Conservation (phyloP, 2,888 invertebrate genomes). For the Esperia sulphurella region DNA sequence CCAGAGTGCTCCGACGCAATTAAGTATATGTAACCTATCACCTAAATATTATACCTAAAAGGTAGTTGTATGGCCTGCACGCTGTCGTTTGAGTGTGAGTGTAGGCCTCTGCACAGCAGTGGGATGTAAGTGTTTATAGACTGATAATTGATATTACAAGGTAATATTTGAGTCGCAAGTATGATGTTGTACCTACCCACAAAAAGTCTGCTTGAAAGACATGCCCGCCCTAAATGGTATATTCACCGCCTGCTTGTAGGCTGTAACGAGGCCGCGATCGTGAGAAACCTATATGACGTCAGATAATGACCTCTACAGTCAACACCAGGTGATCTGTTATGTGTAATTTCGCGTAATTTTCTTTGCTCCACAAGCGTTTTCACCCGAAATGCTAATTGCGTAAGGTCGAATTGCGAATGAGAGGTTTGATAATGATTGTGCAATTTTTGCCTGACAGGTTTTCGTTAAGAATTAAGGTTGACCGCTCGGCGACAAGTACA, state of each 20-base stretch:
- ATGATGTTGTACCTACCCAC: not conserved
- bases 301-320: not conserved
- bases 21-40: too few species aligned
- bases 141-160: not conserved
- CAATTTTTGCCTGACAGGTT: too few species aligned
- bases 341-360: not conserved
- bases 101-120: too few species aligned
- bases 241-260: not conserved
- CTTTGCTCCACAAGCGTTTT: not conserved
- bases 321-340: not conserved
- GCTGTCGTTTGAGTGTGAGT: too few species aligned
- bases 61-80: too few species aligned
- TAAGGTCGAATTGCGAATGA: not conserved
- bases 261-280: not conserved
- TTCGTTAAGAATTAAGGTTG: too few species aligned
- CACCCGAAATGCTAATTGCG: not conserved
- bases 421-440: too few species aligned
- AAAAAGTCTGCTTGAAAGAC: not conserved
- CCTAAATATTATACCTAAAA: too few species aligned
- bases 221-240: not conserved
- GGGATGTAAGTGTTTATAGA: too few species aligned
- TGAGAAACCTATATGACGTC: constrained; percentile 1
- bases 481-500: too few species aligned
- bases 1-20: too few species aligned
- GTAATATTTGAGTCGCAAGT: too few species aligned